Conservation (phyloP, 1,140 invertebrate genomes). For the Ceratosolen fusciceps region DNA sequence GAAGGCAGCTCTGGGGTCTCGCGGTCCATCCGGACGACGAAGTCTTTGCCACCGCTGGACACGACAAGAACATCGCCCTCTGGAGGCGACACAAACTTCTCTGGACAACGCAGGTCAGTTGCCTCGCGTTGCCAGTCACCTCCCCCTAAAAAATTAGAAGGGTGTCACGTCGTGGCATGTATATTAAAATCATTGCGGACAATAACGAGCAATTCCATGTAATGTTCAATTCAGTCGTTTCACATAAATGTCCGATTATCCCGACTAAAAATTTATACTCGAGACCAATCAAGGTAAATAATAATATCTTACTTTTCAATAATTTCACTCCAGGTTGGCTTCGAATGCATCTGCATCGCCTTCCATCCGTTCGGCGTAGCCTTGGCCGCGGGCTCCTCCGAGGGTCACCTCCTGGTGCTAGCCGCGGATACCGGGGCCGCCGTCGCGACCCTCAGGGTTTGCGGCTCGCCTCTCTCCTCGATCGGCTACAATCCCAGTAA, state of each 20-base stretch:
- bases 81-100: constrained; percentile 90
- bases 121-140: no score
- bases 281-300: no score
- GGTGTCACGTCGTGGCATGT: no score
- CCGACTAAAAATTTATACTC: no score
- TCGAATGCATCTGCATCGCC: constrained; percentile 85
- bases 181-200: no score
- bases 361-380: constrained; percentile 91
- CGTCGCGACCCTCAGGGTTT: constrained; percentile 86
- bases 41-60: constrained; percentile 92
- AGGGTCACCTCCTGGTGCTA: constrained; percentile 88
- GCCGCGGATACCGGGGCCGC: constrained; percentile 87
- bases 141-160: no score
- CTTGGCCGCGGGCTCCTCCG: constrained; percentile 88
- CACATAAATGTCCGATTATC: no score
- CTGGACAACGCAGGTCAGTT: constrained; percentile 86
- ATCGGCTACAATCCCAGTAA: constrained; percentile 89
- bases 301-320: no score
- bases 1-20: constrained; percentile 90
- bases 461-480: constrained; percentile 86
- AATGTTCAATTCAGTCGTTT: no score
- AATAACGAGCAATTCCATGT: no score
- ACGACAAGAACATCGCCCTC: constrained; percentile 91
- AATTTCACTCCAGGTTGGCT: constrained; percentile 74
- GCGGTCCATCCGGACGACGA: constrained; percentile 92